Evolutionary conservation across 2,888 invertebrate genomes (phyloP).

Genomic region (Lobophora halterata): DNA sequence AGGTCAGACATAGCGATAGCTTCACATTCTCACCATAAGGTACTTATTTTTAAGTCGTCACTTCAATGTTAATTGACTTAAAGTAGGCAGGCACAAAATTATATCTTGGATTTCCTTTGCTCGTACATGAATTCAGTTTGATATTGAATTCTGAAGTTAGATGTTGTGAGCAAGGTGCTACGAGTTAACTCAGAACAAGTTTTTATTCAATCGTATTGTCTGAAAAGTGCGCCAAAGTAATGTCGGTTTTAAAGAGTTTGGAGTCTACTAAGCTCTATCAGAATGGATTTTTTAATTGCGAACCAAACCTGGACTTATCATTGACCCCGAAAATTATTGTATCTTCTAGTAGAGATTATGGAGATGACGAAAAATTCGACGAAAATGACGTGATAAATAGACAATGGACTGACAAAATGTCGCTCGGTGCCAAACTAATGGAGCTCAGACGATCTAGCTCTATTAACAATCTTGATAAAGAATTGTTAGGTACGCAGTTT

Average conservation of each 20-base stretch:
- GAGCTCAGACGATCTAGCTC: constrained; percentile 31
- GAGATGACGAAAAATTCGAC: constrained; percentile 33
- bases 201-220: too few species aligned
- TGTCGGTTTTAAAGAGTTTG: constrained; percentile 2
- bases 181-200: too few species aligned
- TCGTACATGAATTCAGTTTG: too few species aligned
- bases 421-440: constrained; percentile 36
- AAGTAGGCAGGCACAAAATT: neutral
- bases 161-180: too few species aligned
- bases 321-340: constrained; percentile 19
- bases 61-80: constrained; percentile 13
- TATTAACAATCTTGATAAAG: constrained; percentile 31
- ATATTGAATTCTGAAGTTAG: too few species aligned
- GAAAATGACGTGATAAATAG: constrained; percentile 9
- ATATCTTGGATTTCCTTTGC: constrained; percentile 3
- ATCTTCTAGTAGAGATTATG: constrained; percentile 27
- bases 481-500: constrained; percentile 25
- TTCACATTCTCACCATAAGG: constrained; percentile 6
- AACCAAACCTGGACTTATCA: constrained; percentile 9
- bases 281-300: constrained; percentile 9
- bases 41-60: constrained; percentile 16
- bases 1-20: constrained; percentile 18
- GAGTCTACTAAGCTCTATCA: constrained; percentile 9
- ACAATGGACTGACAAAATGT: constrained; percentile 28
- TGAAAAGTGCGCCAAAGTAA: constrained; percentile 2